A percentile compares a stretch with the other conserved stretches of the same genome.
phyloP scores from a whole-genome alignment of 2,113 vertebrate species.

The Macquaria ambigua region DNA sequence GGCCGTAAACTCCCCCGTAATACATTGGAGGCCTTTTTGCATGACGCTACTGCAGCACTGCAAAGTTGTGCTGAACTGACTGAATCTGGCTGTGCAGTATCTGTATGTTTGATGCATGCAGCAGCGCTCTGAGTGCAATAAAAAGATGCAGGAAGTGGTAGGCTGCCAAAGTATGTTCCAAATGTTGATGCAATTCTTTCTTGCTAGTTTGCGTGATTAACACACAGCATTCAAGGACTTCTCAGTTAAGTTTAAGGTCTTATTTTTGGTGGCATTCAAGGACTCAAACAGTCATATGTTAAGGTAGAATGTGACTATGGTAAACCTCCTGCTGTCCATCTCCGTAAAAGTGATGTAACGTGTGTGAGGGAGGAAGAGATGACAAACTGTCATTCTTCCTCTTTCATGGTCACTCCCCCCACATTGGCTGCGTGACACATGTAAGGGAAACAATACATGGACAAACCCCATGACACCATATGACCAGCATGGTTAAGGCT shows the following conservation, averaged over 20 bases:
- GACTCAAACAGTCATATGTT: background rate
- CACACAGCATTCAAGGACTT: background rate
- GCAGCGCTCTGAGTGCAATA: background rate
- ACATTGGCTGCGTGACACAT: background rate
- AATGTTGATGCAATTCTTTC: constrained; percentile 1
- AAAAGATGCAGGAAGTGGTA: constrained; percentile 32
- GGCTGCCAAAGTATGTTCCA: background rate
- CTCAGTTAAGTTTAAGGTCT: background rate
- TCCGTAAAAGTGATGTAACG: background rate
- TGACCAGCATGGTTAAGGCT: background rate
- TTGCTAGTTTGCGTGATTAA: constrained; percentile 3
- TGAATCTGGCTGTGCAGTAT: background rate
- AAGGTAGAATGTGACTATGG: background rate
- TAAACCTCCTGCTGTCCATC: background rate
- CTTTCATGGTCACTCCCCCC: background rate
- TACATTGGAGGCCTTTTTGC: constrained; percentile 2
- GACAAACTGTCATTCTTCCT: background rate
- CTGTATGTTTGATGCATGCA: constrained; percentile 2
- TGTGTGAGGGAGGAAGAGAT: background rate
- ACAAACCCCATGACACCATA: background rate
- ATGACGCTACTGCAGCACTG: background rate
- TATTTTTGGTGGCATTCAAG: background rate
- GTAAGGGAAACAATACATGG: background rate
- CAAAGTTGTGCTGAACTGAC: background rate
- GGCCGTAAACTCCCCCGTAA: background rate